These are phyloP conservation scores for Pherbina coryleti DNA, from an alignment of 2,888 invertebrate genomes.

Conservation along the genomic window DNA sequence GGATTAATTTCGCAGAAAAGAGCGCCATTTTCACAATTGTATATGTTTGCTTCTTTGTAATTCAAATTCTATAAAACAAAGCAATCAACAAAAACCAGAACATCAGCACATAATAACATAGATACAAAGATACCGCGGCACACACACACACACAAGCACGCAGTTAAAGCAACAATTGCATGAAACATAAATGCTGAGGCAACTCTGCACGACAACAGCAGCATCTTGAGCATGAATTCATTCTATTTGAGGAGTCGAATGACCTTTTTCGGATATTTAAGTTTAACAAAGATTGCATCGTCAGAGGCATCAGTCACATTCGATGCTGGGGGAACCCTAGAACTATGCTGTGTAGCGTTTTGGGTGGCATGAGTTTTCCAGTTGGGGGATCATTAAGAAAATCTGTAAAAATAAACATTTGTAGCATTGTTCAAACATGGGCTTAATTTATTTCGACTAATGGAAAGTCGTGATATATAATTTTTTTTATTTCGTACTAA, in stretches of 20 bases:
- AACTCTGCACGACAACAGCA: neutral
- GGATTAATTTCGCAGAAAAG: neutral
- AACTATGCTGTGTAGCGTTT: no score
- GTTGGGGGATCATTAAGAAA: neutral
- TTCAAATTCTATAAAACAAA: neutral
- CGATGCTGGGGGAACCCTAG: no score
- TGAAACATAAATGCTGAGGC: neutral
- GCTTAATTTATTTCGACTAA: neutral
- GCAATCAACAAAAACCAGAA: neutral
- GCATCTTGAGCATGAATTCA: neutral
- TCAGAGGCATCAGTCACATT: no score
- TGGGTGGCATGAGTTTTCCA: no score
- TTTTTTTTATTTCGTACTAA: no score
- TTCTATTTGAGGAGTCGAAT: neutral
- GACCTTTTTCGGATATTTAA: slow-evolving; percentile 5
- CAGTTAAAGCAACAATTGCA: neutral
- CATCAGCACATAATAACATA: neutral
- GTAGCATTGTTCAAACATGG: neutral
- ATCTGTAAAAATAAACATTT: neutral
- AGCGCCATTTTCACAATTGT: neutral
- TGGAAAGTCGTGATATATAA: neutral
- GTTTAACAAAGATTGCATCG: neutral
- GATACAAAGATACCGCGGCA: neutral
- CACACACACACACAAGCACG: neutral
- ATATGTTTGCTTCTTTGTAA: slow-evolving; percentile 13